Evolutionary conservation across 64 coral and sea anemone species (phyloP).

Genomic region (Catalaphyllia jardinei): DNA sequence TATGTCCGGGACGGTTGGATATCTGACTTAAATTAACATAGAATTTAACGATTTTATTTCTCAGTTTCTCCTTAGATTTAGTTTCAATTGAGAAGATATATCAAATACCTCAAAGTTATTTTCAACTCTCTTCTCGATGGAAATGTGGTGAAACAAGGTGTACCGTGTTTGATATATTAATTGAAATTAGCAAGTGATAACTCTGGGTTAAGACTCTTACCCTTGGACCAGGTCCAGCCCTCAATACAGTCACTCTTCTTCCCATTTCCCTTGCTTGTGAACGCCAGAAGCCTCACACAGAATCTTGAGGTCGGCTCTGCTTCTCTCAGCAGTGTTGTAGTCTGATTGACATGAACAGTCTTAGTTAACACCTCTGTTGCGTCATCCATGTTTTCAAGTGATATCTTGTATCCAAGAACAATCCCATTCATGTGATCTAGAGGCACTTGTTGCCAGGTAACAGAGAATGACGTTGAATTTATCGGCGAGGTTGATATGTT

Average conservation of each 20-base stretch:
- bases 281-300: conserved; percentile 59
- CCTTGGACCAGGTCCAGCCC: conserved; percentile 56
- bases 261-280: conserved; percentile 59
- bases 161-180: too few relatives aligned
- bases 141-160: too few relatives aligned
- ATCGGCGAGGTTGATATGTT: conserved; percentile 28
- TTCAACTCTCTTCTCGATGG: too few relatives aligned
- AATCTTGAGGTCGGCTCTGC: neutral
- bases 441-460: conserved; percentile 64
- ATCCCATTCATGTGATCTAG: conserved; percentile 25
- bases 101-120: too few relatives aligned
- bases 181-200: too few relatives aligned
- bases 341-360: conserved; percentile 11
- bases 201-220: conserved; percentile 9
- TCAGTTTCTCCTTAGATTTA: too few relatives aligned
- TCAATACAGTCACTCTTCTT: conserved; percentile 18
- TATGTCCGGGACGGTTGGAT: too few relatives aligned
- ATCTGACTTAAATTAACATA: too few relatives aligned
- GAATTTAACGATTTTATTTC: too few relatives aligned
- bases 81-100: too few relatives aligned
- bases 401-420: conserved; percentile 59
- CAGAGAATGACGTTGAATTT: conserved; percentile 50
- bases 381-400: conserved; percentile 28
- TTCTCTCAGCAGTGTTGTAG: neutral
- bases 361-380: neutral